Conservation (phyloP, 35 echinoderm and acorn worm genomes). For the Stichopus chloronotus region DNA sequence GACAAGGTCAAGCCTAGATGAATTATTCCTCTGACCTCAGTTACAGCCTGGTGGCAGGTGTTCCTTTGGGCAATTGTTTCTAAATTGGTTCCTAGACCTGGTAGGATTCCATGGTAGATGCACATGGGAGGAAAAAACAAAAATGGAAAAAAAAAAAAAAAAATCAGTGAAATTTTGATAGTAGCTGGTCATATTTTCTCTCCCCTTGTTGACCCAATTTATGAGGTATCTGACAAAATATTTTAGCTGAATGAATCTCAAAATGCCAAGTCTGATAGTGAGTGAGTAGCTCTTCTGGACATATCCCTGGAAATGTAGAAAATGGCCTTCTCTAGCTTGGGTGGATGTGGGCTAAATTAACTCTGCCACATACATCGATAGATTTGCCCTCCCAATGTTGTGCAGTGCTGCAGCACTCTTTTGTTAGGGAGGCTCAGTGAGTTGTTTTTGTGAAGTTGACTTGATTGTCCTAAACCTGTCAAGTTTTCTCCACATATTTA, state of each 20-base stretch:
- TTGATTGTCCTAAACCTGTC: too few species aligned
- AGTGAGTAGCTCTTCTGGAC: too few species aligned
- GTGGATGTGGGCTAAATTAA: too few species aligned
- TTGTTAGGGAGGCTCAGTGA: too few species aligned
- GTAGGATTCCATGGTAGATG: neutral
- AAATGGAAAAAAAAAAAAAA: too few species aligned
- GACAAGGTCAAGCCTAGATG: constrained; percentile 49
- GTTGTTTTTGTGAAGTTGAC: too few species aligned
- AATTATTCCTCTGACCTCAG: constrained; percentile 38
- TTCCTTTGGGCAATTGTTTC: constrained; percentile 49
- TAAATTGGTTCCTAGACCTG: constrained; percentile 49
- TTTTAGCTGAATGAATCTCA: neutral
- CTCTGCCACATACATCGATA: too few species aligned
- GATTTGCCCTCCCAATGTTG: too few species aligned
- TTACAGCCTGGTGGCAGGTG: constrained; percentile 35
- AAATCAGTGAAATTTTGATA: neutral
- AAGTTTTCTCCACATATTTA: too few species aligned
- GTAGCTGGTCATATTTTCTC: neutral
- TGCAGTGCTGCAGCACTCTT: too few species aligned
- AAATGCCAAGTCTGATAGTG: neutral
- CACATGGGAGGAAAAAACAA: neutral
- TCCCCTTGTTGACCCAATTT: constrained; percentile 2
- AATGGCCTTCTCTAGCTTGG: too few species aligned
- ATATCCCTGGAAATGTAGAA: too few species aligned
- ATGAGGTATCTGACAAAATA: neutral